Base-by-base conservation (phyloP, 1,140 invertebrate species). In the Eciton burchellii region DNA sequence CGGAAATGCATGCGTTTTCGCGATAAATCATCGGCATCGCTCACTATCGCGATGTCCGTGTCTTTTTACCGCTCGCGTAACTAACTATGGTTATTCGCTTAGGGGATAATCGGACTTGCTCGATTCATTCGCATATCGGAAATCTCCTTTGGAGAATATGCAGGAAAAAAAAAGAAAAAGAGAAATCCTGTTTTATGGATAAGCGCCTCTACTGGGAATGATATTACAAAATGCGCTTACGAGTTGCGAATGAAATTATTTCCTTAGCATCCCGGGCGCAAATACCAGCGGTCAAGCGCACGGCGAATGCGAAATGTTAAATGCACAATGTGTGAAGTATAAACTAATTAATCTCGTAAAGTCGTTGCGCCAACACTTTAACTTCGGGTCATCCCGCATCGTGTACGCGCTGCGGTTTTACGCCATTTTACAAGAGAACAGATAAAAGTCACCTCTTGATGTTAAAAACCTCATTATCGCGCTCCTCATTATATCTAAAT, bases 271-370 rank as follows among this genome's bases (percentile, higher is more conserved):
- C 6, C 14, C 21, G 6, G 47, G 11, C 14, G n/a, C 14, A 77
- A 77, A 77, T 68, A 35, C 49, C 21, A 68, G 24, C 29, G 26
- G 26, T 29, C 56, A 57, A 45, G 29, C 11, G 21, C 24, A 49
- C 12, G 1, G n/a, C 12, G n/a, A n/a, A 65, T 21, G 19, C 41
- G 29, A 41, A 77, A 56, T 68, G 49, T 77, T 68, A 77, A 76
- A 76, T 49, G 24, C 26, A 54, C n/a, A 24, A 12, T 54, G 16
- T 49, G 29, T 41, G 21, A 54, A 65, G 12, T 9, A 14, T 26
- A 43, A 66, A 43, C 35, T 77, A 77, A 56, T 68, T 66, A 77
- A 77, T 77, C 12, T 19, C 63, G 29, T 14, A 41, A 49, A 74
- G 56, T 59, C n/a, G 21, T 74, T 35, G 24, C 14, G 26, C 6